Evolutionary conservation across 2,888 invertebrate species (phyloP).

Genomic region (Venusia cambrica): DNA sequence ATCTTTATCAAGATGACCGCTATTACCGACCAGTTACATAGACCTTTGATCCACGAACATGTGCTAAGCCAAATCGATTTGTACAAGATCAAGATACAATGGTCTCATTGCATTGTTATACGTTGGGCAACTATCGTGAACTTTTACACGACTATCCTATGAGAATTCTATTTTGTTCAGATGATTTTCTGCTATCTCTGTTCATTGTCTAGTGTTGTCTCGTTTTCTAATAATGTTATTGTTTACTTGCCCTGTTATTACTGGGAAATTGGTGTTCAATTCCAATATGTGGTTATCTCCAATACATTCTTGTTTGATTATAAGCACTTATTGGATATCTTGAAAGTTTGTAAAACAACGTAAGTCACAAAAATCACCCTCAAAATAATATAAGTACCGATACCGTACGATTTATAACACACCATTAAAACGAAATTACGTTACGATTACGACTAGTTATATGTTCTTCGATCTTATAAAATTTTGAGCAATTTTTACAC

Average conservation of each 20-base stretch:
- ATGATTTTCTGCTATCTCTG: constrained; percentile 49
- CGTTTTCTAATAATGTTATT: constrained; percentile 70
- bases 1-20: constrained; percentile 77
- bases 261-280: constrained; percentile 55
- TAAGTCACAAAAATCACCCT: neutral
- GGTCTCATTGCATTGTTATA: constrained; percentile 60
- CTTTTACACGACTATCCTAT: constrained; percentile 76
- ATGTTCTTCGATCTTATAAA: no score
- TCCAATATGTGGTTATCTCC: constrained; percentile 60
- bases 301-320: constrained; percentile 24
- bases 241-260: constrained; percentile 73
- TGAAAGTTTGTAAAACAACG: no score
- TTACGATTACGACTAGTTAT: no score
- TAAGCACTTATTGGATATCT: constrained; percentile 15
- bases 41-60: constrained; percentile 46
- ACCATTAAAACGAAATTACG: no score
- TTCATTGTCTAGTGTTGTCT: constrained; percentile 44
- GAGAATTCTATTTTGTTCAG: constrained; percentile 78
- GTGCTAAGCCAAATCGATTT: constrained; percentile 40
- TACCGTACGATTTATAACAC: no score
- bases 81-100: constrained; percentile 45
- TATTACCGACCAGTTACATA: constrained; percentile 45
- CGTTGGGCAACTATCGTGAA: constrained; percentile 76
- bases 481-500: neutral
- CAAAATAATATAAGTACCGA: no score